Evolutionary conservation across 2,888 invertebrate genomes (phyloP).

Genomic region (Drosophila ochracea): DNA sequence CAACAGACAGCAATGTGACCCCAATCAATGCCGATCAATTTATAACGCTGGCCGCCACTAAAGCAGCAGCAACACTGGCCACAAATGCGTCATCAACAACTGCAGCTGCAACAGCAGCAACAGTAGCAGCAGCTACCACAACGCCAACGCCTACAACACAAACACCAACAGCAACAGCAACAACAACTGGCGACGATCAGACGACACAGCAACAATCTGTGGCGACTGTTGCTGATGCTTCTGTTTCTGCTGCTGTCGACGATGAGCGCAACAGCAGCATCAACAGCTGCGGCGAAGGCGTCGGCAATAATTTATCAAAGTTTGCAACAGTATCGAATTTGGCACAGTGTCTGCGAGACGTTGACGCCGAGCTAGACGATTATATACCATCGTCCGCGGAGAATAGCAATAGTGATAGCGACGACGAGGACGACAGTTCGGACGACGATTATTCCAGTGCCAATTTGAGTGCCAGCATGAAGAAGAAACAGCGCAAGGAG

Average conservation of each 20-base stretch:
- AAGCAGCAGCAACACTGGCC: slow-evolving; percentile 57
- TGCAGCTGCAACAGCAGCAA: slow-evolving; percentile 34
- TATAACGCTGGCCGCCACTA: slow-evolving; percentile 77
- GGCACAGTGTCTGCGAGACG: slow-evolving; percentile 85
- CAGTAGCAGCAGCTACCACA: slow-evolving; percentile 37
- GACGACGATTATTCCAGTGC: slow-evolving; percentile 82
- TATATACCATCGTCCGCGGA: slow-evolving; percentile 84
- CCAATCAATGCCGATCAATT: slow-evolving; percentile 83
- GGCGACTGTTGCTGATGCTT: slow-evolving; percentile 19
- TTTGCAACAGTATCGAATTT: slow-evolving; percentile 85
- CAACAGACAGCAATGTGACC: slow-evolving; percentile 75
- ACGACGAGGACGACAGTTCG: slow-evolving; percentile 75
- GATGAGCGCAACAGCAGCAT: slow-evolving; percentile 60
- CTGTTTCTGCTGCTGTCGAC: slow-evolving; percentile 18
- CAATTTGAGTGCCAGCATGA: slow-evolving; percentile 83
- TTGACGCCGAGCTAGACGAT: slow-evolving; percentile 85
- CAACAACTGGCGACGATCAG: slow-evolving; percentile 38
- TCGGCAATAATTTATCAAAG: slow-evolving; percentile 85
- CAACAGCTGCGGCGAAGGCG: slow-evolving; percentile 73
- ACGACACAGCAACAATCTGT: slow-evolving; percentile 31
- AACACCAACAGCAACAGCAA: slow-evolving; percentile 17
- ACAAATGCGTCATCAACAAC: slow-evolving; percentile 41
- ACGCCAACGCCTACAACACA: slow-evolving; percentile 35
- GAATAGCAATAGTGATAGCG: slow-evolving; percentile 56
- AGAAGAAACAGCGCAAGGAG: slow-evolving; percentile 84